phyloP scores from a whole-genome alignment of 2,888 invertebrate species.

The Agrochola litura region DNA sequence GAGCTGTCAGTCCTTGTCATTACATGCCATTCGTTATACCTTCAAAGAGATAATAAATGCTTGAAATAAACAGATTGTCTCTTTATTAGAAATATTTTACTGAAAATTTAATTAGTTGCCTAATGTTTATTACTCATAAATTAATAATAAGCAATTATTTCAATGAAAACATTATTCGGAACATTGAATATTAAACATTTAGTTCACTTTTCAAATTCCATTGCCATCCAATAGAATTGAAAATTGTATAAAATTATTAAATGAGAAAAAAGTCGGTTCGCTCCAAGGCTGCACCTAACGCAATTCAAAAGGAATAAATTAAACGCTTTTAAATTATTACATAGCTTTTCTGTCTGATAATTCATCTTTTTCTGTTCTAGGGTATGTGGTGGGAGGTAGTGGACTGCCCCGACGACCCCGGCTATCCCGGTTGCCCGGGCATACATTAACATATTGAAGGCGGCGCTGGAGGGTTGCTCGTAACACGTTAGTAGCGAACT shows the following conservation, averaged over 20 bases:
- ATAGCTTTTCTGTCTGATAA: constrained; percentile 69
- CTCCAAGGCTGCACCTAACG: constrained; percentile 57
- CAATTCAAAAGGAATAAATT: constrained; percentile 72
- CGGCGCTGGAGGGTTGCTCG: constrained; percentile 71
- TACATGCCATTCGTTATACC: constrained; percentile 32
- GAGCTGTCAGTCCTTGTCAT: constrained; percentile 51
- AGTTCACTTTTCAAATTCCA: constrained; percentile 31
- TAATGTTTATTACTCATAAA: constrained; percentile 24
- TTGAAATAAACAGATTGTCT: constrained; percentile 31
- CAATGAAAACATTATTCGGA: constrained; percentile 44
- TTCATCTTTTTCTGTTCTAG: constrained; percentile 68
- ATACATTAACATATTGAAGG: constrained; percentile 70
- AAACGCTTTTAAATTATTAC: constrained; percentile 73
- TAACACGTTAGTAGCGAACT: constrained; percentile 74
- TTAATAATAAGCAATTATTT: constrained; percentile 30
- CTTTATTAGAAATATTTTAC: constrained; percentile 10
- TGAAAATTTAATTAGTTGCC: constrained; percentile 30
- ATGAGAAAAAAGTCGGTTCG: constrained; percentile 41
- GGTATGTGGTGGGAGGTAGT: constrained; percentile 45
- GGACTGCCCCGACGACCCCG: constrained; percentile 17
- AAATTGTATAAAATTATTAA: constrained; percentile 61
- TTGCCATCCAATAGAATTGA: constrained; percentile 53
- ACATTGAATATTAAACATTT: constrained; percentile 52
- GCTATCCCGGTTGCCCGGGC: constrained; percentile 41
- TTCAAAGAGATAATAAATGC: constrained; percentile 35